Percentiles rank a stretch among this genome's conserved stretches.
phyloP scores from a whole-genome alignment of 2,888 invertebrate species.

The Prenolepis imparis region DNA sequence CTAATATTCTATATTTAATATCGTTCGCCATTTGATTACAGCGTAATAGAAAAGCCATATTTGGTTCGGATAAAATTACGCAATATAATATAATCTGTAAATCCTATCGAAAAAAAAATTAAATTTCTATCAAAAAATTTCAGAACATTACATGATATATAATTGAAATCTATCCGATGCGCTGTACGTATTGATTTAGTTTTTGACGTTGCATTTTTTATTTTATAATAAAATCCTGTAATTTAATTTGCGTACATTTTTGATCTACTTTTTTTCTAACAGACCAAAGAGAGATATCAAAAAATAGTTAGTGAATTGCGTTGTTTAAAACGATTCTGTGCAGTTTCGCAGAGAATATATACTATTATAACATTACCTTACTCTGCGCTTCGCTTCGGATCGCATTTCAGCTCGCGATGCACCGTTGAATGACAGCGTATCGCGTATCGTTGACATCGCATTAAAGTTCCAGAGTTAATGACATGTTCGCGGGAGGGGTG shows the following conservation, averaged over 20 bases:
- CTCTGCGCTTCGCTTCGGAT: conserved; percentile 3
- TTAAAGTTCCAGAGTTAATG: conserved; percentile 50
- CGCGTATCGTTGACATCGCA: conserved; percentile 40
- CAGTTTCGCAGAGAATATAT: background rate
- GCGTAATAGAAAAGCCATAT: background rate
- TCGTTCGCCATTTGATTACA: background rate
- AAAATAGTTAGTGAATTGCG: background rate
- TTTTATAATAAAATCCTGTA: background rate
- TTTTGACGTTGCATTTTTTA: background rate
- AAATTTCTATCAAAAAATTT: background rate
- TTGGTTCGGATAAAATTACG: background rate
- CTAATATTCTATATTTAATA: conserved; percentile 3
- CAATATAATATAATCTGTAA: background rate
- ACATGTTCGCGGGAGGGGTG: conserved; percentile 39
- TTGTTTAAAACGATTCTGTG: background rate
- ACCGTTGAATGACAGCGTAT: conserved; percentile 27
- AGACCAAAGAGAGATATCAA: background rate
- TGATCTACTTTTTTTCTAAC: background rate
- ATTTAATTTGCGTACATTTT: background rate
- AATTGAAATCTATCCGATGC: background rate
- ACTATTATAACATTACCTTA: background rate
- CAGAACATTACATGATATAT: background rate
- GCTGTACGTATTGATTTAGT: background rate
- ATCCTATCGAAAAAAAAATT: background rate
- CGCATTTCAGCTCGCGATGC: conserved; percentile 26